phyloP scores from a whole-genome alignment of 2,888 invertebrate species.

The Phengaris arion region DNA sequence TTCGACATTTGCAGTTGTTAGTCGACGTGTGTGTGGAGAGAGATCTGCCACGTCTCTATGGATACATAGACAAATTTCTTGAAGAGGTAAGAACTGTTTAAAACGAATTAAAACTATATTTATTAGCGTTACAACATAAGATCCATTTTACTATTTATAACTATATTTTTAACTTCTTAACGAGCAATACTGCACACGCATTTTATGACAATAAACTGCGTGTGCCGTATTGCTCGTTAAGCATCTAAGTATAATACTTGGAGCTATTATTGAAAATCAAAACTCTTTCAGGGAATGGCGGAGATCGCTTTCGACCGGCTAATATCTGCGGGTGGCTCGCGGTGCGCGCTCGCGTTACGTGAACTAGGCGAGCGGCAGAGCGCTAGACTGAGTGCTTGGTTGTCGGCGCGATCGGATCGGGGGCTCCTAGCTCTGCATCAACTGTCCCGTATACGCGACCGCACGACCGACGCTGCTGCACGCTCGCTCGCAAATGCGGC shows the following conservation, averaged over 20 bases:
- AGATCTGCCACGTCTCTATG: constrained; percentile 76
- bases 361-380: constrained; percentile 34
- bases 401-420: constrained; percentile 35
- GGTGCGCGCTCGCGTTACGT: constrained; percentile 39
- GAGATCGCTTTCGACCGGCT: constrained; percentile 55
- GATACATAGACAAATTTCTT: constrained; percentile 63
- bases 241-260: too few species aligned
- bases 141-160: too few species aligned
- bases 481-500: constrained; percentile 63
- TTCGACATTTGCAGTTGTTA: constrained; percentile 90
- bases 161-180: too few species aligned
- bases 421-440: constrained; percentile 35
- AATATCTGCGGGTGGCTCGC: constrained; percentile 40
- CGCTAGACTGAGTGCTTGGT: constrained; percentile 40
- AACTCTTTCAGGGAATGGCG: constrained; percentile 52
- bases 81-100: constrained; percentile 51
- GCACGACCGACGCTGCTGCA: constrained; percentile 38
- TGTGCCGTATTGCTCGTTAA: too few species aligned
- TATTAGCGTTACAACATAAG: too few species aligned
- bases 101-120: not conserved
- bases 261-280: not conserved
- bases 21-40: constrained; percentile 88
- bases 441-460: constrained; percentile 41
- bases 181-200: too few species aligned
- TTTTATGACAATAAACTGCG: too few species aligned